Percentiles rank a stretch among this genome's conserved stretches.
Conservation (phyloP, 2,113 vertebrate species). For the Okapia johnstoni region DNA sequence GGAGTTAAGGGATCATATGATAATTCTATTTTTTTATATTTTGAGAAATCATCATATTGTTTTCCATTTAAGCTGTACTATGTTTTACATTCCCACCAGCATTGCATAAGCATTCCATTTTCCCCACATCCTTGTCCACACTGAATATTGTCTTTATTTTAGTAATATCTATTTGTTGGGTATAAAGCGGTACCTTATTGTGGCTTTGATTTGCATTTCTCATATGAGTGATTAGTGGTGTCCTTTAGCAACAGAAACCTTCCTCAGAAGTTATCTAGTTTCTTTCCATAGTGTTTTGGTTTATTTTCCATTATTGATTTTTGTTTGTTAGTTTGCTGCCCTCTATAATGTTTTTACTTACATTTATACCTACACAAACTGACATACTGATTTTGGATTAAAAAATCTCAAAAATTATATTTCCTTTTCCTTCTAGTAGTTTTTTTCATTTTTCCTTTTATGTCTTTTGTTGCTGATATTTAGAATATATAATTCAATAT, state of each 20-base stretch:
- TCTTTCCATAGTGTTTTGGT: not conserved
- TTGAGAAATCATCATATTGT: not conserved
- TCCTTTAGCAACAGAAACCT: not conserved
- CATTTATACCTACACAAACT: not conserved
- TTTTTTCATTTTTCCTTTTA: not conserved
- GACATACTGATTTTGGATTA: not conserved
- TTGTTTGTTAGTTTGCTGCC: not conserved
- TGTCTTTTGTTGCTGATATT: not conserved
- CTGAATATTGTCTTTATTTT: not conserved
- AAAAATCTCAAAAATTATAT: not conserved
- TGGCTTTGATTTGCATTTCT: not conserved
- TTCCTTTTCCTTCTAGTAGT: not conserved
- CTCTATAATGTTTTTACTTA: not conserved
- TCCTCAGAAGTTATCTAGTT: not conserved
- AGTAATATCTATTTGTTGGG: not conserved
- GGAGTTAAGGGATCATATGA: not conserved
- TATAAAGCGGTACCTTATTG: not conserved
- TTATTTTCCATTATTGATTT: not conserved
- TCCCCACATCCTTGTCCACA: not conserved
- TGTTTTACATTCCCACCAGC: not conserved
- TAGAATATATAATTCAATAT: not conserved
- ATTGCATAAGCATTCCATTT: not conserved
- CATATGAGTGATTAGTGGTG: not conserved
- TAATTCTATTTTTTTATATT: not conserved
- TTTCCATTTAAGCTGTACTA: not conserved